Evolutionary conservation across 2,113 vertebrate genomes (phyloP).

Genomic region (Tursiops truncatus): DNA sequence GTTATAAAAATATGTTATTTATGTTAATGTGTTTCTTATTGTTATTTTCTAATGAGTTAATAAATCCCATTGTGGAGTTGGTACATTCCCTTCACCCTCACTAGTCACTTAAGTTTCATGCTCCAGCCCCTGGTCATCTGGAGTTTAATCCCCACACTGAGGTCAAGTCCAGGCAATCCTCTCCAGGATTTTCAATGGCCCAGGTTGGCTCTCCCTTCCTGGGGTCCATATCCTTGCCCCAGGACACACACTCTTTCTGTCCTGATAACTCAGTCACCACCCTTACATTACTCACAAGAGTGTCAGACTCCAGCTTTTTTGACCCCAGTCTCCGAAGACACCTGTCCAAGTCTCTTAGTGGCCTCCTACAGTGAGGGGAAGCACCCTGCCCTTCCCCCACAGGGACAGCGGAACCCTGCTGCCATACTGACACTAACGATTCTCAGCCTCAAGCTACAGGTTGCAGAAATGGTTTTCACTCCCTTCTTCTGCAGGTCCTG

Average conservation of each 20-base stretch:
- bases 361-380: rapidly evolving
- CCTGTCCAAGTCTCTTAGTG: neutral
- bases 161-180: neutral
- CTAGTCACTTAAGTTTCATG: neutral
- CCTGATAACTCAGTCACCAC: neutral
- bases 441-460: neutral
- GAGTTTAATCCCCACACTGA: neutral
- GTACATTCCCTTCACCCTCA: neutral
- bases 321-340: neutral
- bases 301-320: neutral
- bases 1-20: neutral
- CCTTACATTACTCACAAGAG: neutral
- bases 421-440: neutral
- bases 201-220: neutral
- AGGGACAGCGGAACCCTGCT: neutral
- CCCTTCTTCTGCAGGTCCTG: neutral
- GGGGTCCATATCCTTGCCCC: neutral
- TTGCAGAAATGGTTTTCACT: neutral
- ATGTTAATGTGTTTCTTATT: neutral
- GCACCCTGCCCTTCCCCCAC: rapidly evolving
- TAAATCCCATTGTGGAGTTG: neutral
- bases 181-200: neutral
- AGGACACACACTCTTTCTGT: neutral
- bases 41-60: neutral
- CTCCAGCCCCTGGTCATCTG: neutral